A percentile compares a stretch with the other conserved stretches of the same genome.
Evolutionary conservation across 2,888 invertebrate species (phyloP).

Genomic region (Idaea dimidiata): DNA sequence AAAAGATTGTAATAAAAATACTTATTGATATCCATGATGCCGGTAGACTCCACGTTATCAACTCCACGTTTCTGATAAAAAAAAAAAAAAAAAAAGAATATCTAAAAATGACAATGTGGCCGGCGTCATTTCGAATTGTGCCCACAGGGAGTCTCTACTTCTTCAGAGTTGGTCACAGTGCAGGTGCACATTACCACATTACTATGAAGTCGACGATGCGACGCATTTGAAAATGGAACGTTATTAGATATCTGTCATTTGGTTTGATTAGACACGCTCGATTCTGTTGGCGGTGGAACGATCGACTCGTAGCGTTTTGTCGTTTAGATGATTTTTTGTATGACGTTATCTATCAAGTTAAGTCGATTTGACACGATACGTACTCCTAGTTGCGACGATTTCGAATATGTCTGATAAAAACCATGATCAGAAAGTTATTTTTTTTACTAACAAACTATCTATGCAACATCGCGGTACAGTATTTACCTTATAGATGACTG

Average conservation of each 20-base stretch:
- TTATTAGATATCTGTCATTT: constrained; percentile 53
- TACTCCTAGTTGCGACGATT: neutral
- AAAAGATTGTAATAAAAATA: neutral
- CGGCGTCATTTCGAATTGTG: constrained; percentile 47
- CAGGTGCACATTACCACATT: constrained; percentile 46
- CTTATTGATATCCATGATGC: neutral
- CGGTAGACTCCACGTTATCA: neutral
- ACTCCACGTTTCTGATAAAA: neutral
- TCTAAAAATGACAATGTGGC: constrained; percentile 20
- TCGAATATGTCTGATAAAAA: neutral
- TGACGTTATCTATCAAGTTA: neutral
- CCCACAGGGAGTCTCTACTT: constrained; percentile 43
- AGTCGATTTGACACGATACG: neutral
- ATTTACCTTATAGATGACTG: too few species aligned
- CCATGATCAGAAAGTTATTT: too few species aligned
- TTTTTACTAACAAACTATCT: too few species aligned
- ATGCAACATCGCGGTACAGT: too few species aligned
- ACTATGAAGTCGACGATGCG: constrained; percentile 37
- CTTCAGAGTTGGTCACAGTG: constrained; percentile 31
- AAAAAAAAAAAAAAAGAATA: neutral
- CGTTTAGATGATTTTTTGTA: neutral
- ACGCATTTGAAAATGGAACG: constrained; percentile 51
- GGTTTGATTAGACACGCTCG: constrained; percentile 52
- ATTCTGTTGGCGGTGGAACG: constrained; percentile 30
- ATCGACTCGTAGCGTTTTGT: constrained; percentile 4